These are phyloP conservation scores for Epinephelus cyanopodus DNA, from an alignment of 2,113 vertebrate genomes.

Conservation along the genomic window DNA sequence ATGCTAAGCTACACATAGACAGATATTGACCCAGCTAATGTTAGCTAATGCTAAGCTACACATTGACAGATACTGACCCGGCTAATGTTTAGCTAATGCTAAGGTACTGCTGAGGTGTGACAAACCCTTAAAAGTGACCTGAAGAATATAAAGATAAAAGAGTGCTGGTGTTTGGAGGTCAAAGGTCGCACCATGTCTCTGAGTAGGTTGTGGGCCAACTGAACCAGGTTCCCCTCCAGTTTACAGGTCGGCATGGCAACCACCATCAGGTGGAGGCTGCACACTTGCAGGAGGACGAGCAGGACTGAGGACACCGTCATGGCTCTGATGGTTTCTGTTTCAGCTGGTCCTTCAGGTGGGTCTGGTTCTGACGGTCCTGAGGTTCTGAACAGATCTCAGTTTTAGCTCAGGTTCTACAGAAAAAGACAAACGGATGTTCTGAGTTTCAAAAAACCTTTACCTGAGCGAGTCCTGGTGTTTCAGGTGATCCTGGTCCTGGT, in stretches of 20 bases:
- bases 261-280: constrained; percentile 48
- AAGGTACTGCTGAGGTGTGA: neutral
- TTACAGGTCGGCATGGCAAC: constrained; percentile 43
- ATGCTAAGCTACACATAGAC: too few species aligned
- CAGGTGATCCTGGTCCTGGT: neutral
- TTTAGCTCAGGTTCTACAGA: neutral
- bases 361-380: neutral
- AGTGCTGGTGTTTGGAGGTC: neutral
- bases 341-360: neutral
- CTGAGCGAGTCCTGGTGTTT: neutral
- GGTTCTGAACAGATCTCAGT: neutral
- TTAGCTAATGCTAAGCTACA: too few species aligned
- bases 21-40: too few species aligned
- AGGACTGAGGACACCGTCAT: constrained; percentile 12
- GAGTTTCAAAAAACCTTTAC: constrained; percentile 5
- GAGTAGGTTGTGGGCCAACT: neutral
- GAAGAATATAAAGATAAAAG: too few species aligned
- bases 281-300: constrained; percentile 51
- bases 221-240: constrained; percentile 1
- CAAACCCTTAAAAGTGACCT: too few species aligned
- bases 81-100: neutral
- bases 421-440: neutral
- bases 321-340: constrained; percentile 11
- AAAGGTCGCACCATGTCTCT: constrained; percentile 48
- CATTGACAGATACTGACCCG: too few species aligned